phyloP scores from a whole-genome alignment of 2,797 vertebrate species.

The Antrozous pallidus region DNA sequence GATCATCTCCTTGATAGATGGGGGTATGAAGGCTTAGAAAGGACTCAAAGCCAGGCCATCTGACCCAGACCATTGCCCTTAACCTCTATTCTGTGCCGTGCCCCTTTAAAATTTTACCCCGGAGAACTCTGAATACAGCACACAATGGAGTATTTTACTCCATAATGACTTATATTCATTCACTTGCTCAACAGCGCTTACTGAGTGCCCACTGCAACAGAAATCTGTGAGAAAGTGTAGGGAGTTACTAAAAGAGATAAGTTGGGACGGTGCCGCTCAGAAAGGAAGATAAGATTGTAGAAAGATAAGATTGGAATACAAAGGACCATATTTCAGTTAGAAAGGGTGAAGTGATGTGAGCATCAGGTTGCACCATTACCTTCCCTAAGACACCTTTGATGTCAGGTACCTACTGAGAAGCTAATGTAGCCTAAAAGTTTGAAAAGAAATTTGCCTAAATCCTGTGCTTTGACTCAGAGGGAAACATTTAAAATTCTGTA shows the following conservation, averaged over 20 bases:
- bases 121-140: background rate
- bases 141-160: slow-evolving; percentile 52
- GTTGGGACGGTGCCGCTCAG: background rate
- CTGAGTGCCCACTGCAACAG: background rate
- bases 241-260: slow-evolving; percentile 8
- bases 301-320: slow-evolving; percentile 5
- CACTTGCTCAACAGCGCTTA: slow-evolving; percentile 41
- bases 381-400: slow-evolving; percentile 36
- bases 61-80: background rate
- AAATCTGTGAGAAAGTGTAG: slow-evolving; percentile 26
- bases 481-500: background rate
- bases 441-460: background rate
- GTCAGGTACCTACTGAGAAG: slow-evolving; percentile 7
- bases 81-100: background rate
- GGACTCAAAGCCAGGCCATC: background rate
- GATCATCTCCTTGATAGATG: background rate
- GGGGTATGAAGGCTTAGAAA: background rate
- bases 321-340: slow-evolving; percentile 18
- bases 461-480: slow-evolving; percentile 4
- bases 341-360: background rate
- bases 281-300: slow-evolving; percentile 2
- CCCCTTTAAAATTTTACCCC: background rate
- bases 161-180: slow-evolving; percentile 47
- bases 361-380: background rate
- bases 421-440: slow-evolving; percentile 46